Base-by-base conservation (phyloP, 2,888 invertebrate species). In the Oithona nana region DNA sequence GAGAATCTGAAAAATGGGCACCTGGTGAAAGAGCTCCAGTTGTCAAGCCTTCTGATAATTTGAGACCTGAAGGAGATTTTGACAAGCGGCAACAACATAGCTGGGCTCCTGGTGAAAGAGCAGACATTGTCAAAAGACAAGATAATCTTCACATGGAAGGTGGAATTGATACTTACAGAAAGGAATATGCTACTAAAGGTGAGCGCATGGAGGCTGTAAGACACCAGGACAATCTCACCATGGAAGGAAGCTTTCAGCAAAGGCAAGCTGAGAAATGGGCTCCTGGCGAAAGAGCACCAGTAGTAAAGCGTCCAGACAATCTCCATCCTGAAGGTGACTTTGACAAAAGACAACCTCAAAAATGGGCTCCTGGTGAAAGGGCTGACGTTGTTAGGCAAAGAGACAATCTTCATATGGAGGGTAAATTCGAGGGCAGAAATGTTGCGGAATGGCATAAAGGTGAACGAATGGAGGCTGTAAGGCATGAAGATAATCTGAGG, bases 301-400 rank as follows among this genome's bases (percentile, higher is more conserved):
- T 66, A 0, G 64, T 65, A 8, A 65, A 62, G 48, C 51, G 63
- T 11, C 51, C 59, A 16, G 68, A 82, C 67, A 80, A 83, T 69
- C 69, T 82, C 8, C 72, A 71, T 54, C 78, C 80, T 0, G 80
- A 82, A 67, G 78, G 82, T 0, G 79, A 80, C 71, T 83, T 83
- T 67, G 79, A 75, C 59, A 79, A 79, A 16, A 65, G 61, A 69
- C 81, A 79, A 8, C 68, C 73, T 77, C 77, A 77, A 67, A 71
- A 75, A 48, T 71, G 75, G 51, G 72, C 77, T 49, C 75, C 77
- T 31, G 75, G 76, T 52, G 80, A 81, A 67, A 74, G 78, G 66
- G 77, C 78, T 0, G 76, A 79, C 73, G 71, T 69, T 2, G 73
- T 48, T 1, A 76, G 73, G 68, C 3, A 28, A 0, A 71, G 76